Base-by-base conservation (phyloP, 1,140 invertebrate genomes). In the Penaeus indicus region DNA sequence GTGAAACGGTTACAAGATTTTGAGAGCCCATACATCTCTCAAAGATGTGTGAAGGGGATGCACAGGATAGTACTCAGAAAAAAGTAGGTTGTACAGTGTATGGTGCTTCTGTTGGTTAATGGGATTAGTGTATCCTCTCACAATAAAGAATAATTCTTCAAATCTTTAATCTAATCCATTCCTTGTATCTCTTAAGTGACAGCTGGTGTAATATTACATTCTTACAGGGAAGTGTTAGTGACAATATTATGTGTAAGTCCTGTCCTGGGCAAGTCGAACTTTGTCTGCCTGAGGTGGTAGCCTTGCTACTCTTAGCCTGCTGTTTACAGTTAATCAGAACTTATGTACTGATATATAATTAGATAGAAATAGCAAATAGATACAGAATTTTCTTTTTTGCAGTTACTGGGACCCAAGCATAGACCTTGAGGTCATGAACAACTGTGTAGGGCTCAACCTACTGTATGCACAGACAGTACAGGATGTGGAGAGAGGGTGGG, bases 11-110 rank as follows among this genome's bases (percentile, higher is more conserved):
- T 99, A 42, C 97, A 98, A 93, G 96, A 99, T 92, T 99, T 98
- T 95, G 98, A 99, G 94, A 98, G 97, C 88, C 98, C 98, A 19
- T 97, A 96, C 93, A 96, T 99, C 93, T 98, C 97, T 84, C 95
- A 97, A 91, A 96, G 94, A 91, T 94, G 94, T 90, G 93, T 94
- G 91, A 94, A 93, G 91, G 93, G 93, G 42, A 94, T 94, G 82
- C 94, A 95, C 93, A 95, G 95, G 93, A 94, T 97, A 93, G 94
- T 96, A 84, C 93, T 97, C 91, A 94, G 96, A 90, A 97, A 96
- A 94, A 95, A 95, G 95, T 96, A 93, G 92, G 91, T 91, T 21
- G 38, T 21, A 67, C 47, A 21, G 19, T 69, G 10, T 85, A 25
- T 89, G 86, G 38, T 85, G 22, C 60, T 38, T 67, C 80, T 77